Evolutionary conservation across 2,888 invertebrate species (phyloP).

Genomic region (Tetranychus piercei): DNA sequence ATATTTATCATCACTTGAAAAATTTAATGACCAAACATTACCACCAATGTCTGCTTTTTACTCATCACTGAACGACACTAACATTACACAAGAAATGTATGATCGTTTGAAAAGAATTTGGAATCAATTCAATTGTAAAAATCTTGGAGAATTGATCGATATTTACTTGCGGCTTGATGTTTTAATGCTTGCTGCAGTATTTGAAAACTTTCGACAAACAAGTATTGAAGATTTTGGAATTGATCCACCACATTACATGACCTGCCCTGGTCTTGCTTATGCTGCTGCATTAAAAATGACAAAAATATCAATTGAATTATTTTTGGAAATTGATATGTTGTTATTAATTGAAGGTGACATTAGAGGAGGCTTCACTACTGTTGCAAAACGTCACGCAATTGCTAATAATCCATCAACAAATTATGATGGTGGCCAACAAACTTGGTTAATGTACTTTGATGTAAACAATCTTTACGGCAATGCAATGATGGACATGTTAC

Average conservation of each 20-base stretch:
- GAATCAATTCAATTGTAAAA: neutral
- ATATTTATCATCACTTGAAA: neutral
- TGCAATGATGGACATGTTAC: neutral
- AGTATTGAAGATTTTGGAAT: neutral
- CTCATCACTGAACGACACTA: too few relatives aligned
- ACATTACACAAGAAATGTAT: too few relatives aligned
- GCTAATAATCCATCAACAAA: slow-evolving; percentile 8
- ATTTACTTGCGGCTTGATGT: neutral
- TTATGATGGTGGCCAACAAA: neutral
- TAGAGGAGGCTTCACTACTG: too few relatives aligned
- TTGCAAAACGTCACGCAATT: slow-evolving; percentile 8
- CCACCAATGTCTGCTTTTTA: too few relatives aligned
- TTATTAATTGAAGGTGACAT: too few relatives aligned
- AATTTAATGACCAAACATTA: too few relatives aligned
- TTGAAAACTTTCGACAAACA: neutral
- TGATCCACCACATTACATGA: neutral
- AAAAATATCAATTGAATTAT: too few relatives aligned
- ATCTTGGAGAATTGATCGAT: neutral
- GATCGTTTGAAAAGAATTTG: too few relatives aligned
- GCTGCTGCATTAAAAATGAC: too few relatives aligned
- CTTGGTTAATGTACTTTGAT: slow-evolving; percentile 21
- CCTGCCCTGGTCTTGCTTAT: too few relatives aligned
- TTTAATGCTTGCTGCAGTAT: neutral
- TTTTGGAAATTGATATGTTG: too few relatives aligned
- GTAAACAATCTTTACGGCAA: slow-evolving; percentile 12